Evolutionary conservation across 1,140 invertebrate genomes (phyloP), one percentile per base, ranked within the genome.

Genomic region (Anoplophora glabripennis): DNA sequence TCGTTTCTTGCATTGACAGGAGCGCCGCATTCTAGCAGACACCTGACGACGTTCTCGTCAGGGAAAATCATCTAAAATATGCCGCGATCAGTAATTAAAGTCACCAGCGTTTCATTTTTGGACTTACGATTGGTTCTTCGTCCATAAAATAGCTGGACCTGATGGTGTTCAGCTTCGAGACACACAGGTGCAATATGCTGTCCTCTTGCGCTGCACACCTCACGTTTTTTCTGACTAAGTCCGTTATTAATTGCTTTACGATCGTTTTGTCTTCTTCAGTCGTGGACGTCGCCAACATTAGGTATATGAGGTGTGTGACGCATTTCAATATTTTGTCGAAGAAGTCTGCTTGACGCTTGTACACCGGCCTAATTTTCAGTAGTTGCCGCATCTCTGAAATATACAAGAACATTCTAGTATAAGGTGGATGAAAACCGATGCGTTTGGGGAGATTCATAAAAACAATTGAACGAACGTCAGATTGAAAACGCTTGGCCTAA

Each of bases 321-420:
- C 89, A 90, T 67, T 87, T 88, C 57, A 93, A 76, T 15, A 88
- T 87, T 53, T 86, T 83, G 72, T 94, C 90, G 70, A 89, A 93
- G 76, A 85, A 88, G 57, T 93, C 90, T 63, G 88, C 84, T 70
- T 94, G 92, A 58, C 84, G 79, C 67, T 88, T 87, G 70, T 86
- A 86, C 14, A 88, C 81, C 4, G 91, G 91, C 58, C 83, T 80
- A 51, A 87, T 79, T 58, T 77, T 77, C 37, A 93, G 77, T 46
- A 90, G 76, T 57, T 80, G 71, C 62, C 83, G 80, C 33, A 83
- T 83, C 64, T 84, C 82, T 63, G 72, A 72, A 61, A 78, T 64
- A 35, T n/a, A n/a, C n/a, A n/a, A n/a, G 57, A 53, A 52, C 14
- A 47, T 21, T 35, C n/a, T 7, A 7, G n/a, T 14, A 51, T 49